Percentiles rank a stretch among this genome's conserved stretches.
phyloP scores from a whole-genome alignment of 2,888 invertebrate species.

The Trissoscelio sp. region DNA sequence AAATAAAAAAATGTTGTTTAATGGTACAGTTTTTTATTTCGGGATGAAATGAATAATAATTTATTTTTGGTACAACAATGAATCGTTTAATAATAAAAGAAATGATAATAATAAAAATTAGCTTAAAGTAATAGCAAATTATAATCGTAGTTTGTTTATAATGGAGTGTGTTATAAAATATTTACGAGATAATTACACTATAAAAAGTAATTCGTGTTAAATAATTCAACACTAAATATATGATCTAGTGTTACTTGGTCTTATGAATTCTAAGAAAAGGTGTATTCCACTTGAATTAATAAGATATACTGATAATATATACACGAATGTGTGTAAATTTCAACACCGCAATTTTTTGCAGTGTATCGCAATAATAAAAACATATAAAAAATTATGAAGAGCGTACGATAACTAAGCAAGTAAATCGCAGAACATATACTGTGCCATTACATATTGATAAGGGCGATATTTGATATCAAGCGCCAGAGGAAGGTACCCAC shows the following conservation, averaged over 20 bases:
- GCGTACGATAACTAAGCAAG: constrained; percentile 39
- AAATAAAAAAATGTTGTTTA: constrained; percentile 15
- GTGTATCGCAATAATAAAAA: constrained; percentile 37
- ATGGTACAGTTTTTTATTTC: constrained; percentile 17
- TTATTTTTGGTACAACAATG: constrained; percentile 64
- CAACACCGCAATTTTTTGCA: constrained; percentile 28
- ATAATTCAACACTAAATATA: constrained; percentile 47
- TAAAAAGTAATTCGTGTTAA: constrained; percentile 57
- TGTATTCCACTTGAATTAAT: constrained; percentile 13
- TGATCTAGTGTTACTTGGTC: constrained; percentile 31
- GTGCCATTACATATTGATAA: constrained; percentile 35
- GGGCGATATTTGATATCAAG: constrained; percentile 23
- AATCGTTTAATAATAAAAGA: constrained; percentile 56
- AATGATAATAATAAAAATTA: constrained; percentile 39
- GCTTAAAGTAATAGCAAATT: constrained; percentile 27
- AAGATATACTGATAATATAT: constrained; percentile 39
- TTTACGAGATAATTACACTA: constrained; percentile 51
- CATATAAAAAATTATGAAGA: constrained; percentile 41
- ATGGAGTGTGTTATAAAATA: constrained; percentile 49
- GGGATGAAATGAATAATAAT: constrained; percentile 46
- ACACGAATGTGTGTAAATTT: constrained; percentile 44
- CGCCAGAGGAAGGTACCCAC: constrained; percentile 33
- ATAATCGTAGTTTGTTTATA: constrained; percentile 38
- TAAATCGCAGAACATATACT: constrained; percentile 37
- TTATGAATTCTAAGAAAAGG: constrained; percentile 11